These are phyloP conservation scores for Spodoptera exigua DNA, from an alignment of 2,888 invertebrate genomes.

Conservation along the genomic window DNA sequence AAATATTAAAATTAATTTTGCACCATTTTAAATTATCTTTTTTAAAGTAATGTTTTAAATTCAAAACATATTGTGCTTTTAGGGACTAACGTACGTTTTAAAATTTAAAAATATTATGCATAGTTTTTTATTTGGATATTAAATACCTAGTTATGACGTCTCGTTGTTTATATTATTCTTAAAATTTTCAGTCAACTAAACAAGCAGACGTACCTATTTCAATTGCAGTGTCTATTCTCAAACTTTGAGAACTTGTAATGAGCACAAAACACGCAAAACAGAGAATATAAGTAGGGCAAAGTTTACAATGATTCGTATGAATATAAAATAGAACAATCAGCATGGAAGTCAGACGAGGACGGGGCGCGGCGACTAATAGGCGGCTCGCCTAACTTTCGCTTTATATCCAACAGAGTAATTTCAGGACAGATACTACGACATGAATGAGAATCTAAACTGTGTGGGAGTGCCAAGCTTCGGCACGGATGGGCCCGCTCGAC, in stretches of 20 bases:
- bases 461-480: no score
- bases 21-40: no score
- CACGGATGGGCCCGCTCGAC: no score
- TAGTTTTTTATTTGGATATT: no score
- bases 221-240: conserved; percentile 6
- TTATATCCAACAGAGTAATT: conserved; percentile 59
- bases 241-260: conserved; percentile 29
- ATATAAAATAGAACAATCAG: conserved; percentile 61
- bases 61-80: no score
- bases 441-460: neutral
- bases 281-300: conserved; percentile 40
- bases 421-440: conserved; percentile 32
- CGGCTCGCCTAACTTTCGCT: conserved; percentile 60
- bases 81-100: no score
- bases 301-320: conserved; percentile 47
- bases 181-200: neutral
- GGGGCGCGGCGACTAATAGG: conserved; percentile 71
- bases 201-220: no score
- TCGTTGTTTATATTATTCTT: no score
- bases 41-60: no score
- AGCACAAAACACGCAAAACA: conserved; percentile 19
- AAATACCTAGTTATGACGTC: no score
- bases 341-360: conserved; percentile 53
- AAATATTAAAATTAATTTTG: no score
- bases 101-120: no score